Percentiles rank a stretch among this genome's conserved stretches.
Evolutionary conservation across 2,888 invertebrate genomes (phyloP).

Genomic region (Osedax fenrisi): DNA sequence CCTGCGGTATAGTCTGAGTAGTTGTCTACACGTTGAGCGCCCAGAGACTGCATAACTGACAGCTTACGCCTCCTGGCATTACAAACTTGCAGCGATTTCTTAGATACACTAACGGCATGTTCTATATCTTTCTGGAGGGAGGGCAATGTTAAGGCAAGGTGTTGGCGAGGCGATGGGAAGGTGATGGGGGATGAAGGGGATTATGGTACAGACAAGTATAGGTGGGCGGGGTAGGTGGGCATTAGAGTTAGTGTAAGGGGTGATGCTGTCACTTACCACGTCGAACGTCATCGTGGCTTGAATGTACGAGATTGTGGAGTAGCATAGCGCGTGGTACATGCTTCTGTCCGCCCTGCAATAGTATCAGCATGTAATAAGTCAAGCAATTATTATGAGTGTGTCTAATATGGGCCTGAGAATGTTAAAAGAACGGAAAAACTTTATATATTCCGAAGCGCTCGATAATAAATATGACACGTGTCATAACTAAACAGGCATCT

Average conservation of each 20-base stretch:
- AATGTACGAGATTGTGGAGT: slow-evolving; percentile 74
- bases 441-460: too few species aligned
- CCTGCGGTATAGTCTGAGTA: slow-evolving; percentile 65
- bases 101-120: slow-evolving; percentile 64
- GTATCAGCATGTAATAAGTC: background rate
- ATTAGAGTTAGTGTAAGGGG: background rate
- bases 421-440: too few species aligned
- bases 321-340: slow-evolving; percentile 81
- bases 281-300: slow-evolving; percentile 88
- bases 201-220: background rate
- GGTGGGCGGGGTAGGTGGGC: background rate
- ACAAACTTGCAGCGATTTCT: slow-evolving; percentile 68
- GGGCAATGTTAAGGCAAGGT: too few species aligned
- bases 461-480: too few species aligned
- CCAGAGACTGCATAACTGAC: slow-evolving; percentile 64
- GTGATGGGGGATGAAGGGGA: background rate
- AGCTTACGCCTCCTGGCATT: slow-evolving; percentile 55
- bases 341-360: slow-evolving; percentile 62
- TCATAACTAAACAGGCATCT: too few species aligned
- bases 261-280: slow-evolving; percentile 54
- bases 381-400: too few species aligned
- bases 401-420: too few species aligned
- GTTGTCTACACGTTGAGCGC: slow-evolving; percentile 60
- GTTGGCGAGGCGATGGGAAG: background rate
- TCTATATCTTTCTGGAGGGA: slow-evolving; percentile 59